Evolutionary conservation across 2,113 vertebrate species (phyloP).

Genomic region (Stomatorhinus ivindoensis): DNA sequence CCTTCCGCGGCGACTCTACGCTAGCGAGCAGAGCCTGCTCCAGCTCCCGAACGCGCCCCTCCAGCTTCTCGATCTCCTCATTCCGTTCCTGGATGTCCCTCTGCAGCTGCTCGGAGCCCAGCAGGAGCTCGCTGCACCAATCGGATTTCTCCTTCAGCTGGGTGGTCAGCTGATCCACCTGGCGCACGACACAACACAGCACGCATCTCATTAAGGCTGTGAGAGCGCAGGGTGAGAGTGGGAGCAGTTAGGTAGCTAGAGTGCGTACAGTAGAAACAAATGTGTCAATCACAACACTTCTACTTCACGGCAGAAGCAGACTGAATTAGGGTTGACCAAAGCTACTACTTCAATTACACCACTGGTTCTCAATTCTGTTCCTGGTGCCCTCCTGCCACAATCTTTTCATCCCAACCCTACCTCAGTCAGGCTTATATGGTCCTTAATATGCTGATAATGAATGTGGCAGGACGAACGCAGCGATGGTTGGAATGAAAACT

Average conservation of each 20-base stretch:
- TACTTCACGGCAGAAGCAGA: neutral
- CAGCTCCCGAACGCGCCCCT: constrained; percentile 76
- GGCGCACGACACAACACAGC: constrained; percentile 19
- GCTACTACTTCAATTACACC: neutral
- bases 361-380: neutral
- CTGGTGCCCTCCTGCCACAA: neutral
- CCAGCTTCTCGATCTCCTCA: constrained; percentile 90
- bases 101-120: constrained; percentile 82
- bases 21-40: constrained; percentile 82
- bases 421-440: neutral
- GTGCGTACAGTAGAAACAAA: neutral
- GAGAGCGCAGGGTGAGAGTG: neutral
- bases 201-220: constrained; percentile 1
- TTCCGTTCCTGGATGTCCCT: constrained; percentile 79
- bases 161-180: constrained; percentile 82
- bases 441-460: neutral
- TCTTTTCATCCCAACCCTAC: neutral
- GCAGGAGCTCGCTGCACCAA: constrained; percentile 87
- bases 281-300: neutral
- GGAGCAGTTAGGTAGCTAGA: neutral
- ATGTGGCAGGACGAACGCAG: neutral
- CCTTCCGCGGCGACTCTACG: constrained; percentile 72
- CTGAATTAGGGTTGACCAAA: neutral
- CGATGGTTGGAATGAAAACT: neutral
- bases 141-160: constrained; percentile 92